Base-by-base conservation (phyloP, 2,888 invertebrate species). In the Rhingia campestris region DNA sequence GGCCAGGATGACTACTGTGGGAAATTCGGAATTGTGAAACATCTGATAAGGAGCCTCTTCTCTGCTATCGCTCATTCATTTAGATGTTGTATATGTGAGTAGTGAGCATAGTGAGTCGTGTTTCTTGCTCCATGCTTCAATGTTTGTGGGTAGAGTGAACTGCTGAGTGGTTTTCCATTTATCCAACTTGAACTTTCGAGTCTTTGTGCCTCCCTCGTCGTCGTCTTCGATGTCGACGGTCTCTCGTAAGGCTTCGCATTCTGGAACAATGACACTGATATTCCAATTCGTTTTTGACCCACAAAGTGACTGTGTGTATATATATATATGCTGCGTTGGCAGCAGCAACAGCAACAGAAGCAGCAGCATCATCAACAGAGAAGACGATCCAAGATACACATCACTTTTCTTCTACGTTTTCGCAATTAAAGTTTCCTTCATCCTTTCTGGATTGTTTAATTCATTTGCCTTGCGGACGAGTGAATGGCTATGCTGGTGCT, bases 351-450 rank as follows among this genome's bases (percentile, higher is more conserved):
- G 22, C 22, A 22, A 22, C 22, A 22, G 22, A 22, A 22, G 22
- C 22, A 22, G 1, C 22, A 22, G 22, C 22, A 22, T 22, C 22
- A 22, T 22, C 22, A 22, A 22, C 22, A 22, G 43, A 63, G 45
- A 54, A 63, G 54, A 51, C 53, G 41, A 66, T 66, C 58, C 59
- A 35, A 84, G 64, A 74, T 70, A 80, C 70, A 80, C 69, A 74
- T 80, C 69, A 67, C 61, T 58, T 53, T 77, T 58, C 63, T 61
- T 69, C 45, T 37, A n/a, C 53, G 33, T 79, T 79, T 70, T 70
- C 45, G 69, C 74, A 80, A 84, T 84, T 84, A 66, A 84, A 84
- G 74, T 84, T 84, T 84, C 47, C 74, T 70, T 75, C 66, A 64
- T 69, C 69, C 74, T 64, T 77, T 67, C 61, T 64, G 64, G 58